phyloP scores from a whole-genome alignment of 1,140 invertebrate genomes.

The Leptopilina boulardi region DNA sequence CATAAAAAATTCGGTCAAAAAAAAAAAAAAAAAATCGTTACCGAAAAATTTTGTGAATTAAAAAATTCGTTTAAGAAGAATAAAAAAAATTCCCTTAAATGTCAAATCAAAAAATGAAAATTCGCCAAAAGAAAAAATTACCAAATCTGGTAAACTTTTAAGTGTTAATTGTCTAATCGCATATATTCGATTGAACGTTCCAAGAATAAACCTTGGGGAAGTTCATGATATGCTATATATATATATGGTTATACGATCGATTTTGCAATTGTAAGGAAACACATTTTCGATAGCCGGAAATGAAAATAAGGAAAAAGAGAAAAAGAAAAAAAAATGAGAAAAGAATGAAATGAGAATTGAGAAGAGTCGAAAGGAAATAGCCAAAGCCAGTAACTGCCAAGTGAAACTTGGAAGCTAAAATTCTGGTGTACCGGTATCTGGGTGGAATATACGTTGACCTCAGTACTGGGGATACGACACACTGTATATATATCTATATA shows the following conservation, averaged over 20 bases:
- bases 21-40: too few relatives aligned
- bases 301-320: conserved; percentile 12
- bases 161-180: too few relatives aligned
- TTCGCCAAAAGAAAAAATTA: too few relatives aligned
- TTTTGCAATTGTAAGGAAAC: background rate
- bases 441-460: conserved; percentile 60
- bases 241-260: background rate
- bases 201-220: background rate
- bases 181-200: background rate
- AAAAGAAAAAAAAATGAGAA: conserved; percentile 21
- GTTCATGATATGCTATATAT: too few relatives aligned
- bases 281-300: background rate
- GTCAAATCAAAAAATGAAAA: too few relatives aligned
- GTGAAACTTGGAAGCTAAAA: background rate
- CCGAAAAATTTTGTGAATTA: too few relatives aligned
- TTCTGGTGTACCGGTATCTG: conserved; percentile 41
- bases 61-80: too few relatives aligned
- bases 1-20: too few relatives aligned
- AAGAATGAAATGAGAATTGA: conserved; percentile 20
- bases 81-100: too few relatives aligned
- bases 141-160: too few relatives aligned
- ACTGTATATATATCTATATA: too few relatives aligned
- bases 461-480: too few relatives aligned
- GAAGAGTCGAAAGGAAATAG: conserved; percentile 32
- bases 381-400: conserved; percentile 16